Evolutionary conservation across 2,797 vertebrate genomes (phyloP), one percentile per base, ranked within the genome.

Genomic region (Intellagama lesueurii): DNA sequence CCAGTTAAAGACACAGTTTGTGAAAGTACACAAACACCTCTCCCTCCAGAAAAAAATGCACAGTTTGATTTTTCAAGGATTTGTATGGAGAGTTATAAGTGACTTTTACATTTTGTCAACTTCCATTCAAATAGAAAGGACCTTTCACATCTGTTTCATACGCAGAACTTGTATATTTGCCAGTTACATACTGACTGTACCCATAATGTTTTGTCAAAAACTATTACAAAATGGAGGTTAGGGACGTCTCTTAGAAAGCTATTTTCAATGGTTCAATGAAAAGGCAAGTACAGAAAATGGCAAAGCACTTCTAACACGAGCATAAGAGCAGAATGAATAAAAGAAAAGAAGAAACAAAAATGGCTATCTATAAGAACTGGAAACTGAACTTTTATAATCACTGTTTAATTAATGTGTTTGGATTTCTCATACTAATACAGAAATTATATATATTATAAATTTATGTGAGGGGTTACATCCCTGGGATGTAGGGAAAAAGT

Each of bases 141-240:
- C 14, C 80, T 66, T 56, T 81, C 60, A 88, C 89, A 90, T 88
- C 77, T 88, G 56, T 88, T 88, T 88, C 86, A 76, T 52, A 81
- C 88, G 76, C n/a, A 88, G 56, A 81, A 81, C 22, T 88, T 84
- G 60, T 83, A 73, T 78, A 12, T 75, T 60, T 88, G 68, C 85
- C 76, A 68, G 26, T 68, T 75, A 64, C 35, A 89, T 73, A 30
- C 56, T 79, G 66, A 49, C 30, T 72, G 68, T 35, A 89, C 16
- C 69, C 77, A 89, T 52, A 75, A 76, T 30, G 11, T 76, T 76
- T 86, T 81, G 70, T 89, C 88, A 86, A 89, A 86, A 76, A 69
- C 12, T 35, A 82, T 86, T 90, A 86, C 22, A 32, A 47, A 19
- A 47, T n/a, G 47, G 86, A 52, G 77, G 73, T 68, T 19, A 44